Percentiles rank a stretch among this genome's conserved stretches.
phyloP scores from a whole-genome alignment of 2,888 invertebrate genomes.

The Ophion ellenae region DNA sequence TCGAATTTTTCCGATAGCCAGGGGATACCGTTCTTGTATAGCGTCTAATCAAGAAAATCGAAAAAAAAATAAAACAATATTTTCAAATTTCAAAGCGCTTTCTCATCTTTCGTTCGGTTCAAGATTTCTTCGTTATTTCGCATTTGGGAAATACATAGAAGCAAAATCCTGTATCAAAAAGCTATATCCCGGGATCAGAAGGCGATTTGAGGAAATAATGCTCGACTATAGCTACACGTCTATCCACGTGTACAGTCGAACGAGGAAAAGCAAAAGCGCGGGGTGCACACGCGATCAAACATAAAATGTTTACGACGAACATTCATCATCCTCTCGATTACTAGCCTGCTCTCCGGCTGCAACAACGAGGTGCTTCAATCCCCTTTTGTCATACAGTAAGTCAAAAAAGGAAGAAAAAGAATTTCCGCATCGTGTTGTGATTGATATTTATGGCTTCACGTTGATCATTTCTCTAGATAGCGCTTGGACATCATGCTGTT shows the following conservation, averaged over 20 bases:
- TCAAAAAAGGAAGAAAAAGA: constrained; percentile 28
- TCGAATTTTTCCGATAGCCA: no score
- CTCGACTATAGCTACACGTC: constrained; percentile 13
- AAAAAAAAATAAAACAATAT: no score
- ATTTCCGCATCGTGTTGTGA: not conserved
- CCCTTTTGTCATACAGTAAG: constrained; percentile 47
- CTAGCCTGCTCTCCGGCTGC: constrained; percentile 39
- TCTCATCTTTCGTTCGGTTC: not conserved
- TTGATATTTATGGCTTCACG: constrained; percentile 50
- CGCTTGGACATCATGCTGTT: constrained; percentile 6
- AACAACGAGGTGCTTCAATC: constrained; percentile 49
- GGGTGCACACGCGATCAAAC: constrained; percentile 49
- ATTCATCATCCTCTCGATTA: constrained; percentile 59
- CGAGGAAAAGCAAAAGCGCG: constrained; percentile 16
- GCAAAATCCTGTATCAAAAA: constrained; percentile 35
- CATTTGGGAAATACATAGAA: constrained; percentile 25
- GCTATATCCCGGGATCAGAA: constrained; percentile 16
- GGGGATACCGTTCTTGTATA: no score
- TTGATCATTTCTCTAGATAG: constrained; percentile 47
- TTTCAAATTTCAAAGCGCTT: not conserved
- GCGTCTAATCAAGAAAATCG: no score
- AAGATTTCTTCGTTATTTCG: constrained; percentile 21
- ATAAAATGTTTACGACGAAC: constrained; percentile 62
- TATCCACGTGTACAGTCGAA: not conserved
- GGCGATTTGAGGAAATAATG: constrained; percentile 34